Percentiles rank a stretch among this genome's conserved stretches.
phyloP scores from a whole-genome alignment of 2,113 vertebrate genomes.

The Noturus placidus region DNA sequence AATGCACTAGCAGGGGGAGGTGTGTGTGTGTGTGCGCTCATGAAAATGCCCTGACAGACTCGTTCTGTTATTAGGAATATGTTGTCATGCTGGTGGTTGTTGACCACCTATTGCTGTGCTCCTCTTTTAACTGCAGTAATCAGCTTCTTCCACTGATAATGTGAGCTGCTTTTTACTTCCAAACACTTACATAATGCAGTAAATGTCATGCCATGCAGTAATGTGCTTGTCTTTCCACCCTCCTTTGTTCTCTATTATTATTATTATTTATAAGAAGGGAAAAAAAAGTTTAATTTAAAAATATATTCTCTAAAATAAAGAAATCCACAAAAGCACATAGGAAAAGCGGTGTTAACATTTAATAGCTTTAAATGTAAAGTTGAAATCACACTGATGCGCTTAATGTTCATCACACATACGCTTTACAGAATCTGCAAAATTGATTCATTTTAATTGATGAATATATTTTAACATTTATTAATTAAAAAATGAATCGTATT shows the following conservation, averaged over 20 bases:
- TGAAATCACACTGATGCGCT: not conserved
- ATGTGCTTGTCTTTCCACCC: not conserved
- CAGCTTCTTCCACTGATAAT: not conserved
- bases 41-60: slow-evolving; percentile 34
- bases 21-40: slow-evolving; percentile 13
- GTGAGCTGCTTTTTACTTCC: not conserved
- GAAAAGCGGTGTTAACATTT: not conserved
- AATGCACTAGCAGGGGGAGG: slow-evolving; percentile 15
- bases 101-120: not conserved
- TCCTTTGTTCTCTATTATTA: not conserved
- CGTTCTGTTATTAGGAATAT: slow-evolving; percentile 34
- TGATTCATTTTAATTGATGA: no score
- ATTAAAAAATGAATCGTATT: no score
- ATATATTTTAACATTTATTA: no score
- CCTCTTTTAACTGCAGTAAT: not conserved
- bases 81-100: slow-evolving; percentile 21
- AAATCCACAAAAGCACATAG: not conserved
- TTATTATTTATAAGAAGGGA: not conserved
- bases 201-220: not conserved
- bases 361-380: not conserved
- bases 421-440: no score
- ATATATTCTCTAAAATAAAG: not conserved
- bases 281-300: no score
- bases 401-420: no score
- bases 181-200: not conserved